Percentiles rank a stretch among this genome's conserved stretches.
phyloP scores from a whole-genome alignment of 2,888 invertebrate species.

The Sipha maydis region DNA sequence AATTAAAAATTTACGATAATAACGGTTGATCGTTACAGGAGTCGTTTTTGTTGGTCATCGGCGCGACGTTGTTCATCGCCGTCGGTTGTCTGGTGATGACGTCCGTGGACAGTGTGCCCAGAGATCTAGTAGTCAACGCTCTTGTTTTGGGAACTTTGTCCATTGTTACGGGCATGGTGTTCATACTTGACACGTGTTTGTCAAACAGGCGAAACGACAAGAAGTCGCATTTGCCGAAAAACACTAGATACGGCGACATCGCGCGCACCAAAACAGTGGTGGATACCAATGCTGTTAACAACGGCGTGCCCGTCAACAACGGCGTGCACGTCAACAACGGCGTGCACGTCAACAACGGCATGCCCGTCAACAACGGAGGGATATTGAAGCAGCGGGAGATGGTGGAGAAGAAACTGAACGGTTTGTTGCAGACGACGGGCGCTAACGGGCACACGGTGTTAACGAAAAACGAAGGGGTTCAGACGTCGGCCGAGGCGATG shows the following conservation, averaged over 20 bases:
- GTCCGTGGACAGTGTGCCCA: conserved; percentile 77
- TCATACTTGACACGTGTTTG: conserved; percentile 66
- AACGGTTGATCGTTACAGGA: conserved; percentile 69
- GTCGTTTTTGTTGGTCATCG: conserved; percentile 76
- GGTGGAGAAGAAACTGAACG: conserved; percentile 23
- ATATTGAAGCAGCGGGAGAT: not conserved
- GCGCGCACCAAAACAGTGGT: conserved; percentile 27
- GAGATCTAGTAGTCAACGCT: conserved; percentile 76
- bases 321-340: not conserved
- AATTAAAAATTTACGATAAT: too few species aligned
- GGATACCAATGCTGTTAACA: not conserved
- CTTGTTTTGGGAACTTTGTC: conserved; percentile 77
- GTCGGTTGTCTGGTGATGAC: conserved; percentile 78
- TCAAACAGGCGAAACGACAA: conserved; percentile 33
- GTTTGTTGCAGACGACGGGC: conserved; percentile 34
- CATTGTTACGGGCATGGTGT: conserved; percentile 75
- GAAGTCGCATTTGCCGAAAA: conserved; percentile 17
- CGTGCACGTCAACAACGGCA: not conserved
- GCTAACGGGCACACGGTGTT: not conserved
- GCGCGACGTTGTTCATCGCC: conserved; percentile 76
- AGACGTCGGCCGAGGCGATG: conserved; percentile 4
- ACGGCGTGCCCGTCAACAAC: not conserved
- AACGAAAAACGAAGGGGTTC: conserved; percentile 33
- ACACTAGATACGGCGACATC: conserved; percentile 41
- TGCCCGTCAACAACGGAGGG: conserved; percentile 7